Conservation (phyloP, 2,113 vertebrate species). For the Vicugna pacos region DNA sequence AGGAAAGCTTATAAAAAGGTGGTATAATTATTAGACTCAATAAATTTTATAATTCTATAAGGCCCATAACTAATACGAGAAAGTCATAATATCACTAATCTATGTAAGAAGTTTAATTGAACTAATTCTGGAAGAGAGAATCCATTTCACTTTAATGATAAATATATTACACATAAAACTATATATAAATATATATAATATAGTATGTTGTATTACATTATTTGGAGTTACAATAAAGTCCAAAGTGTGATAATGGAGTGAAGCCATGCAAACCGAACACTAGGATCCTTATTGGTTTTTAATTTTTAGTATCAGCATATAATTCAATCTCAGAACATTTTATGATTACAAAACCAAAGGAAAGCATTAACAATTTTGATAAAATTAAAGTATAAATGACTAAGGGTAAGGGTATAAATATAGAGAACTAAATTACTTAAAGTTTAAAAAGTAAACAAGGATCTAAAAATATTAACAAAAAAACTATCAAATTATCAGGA, state of each 20-base stretch:
- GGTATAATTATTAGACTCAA: neutral
- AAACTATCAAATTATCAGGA: neutral
- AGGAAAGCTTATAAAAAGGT: neutral
- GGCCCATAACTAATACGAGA: neutral
- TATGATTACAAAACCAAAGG: slow-evolving; percentile 17
- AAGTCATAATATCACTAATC: neutral
- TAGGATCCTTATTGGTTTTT: neutral
- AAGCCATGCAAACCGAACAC: neutral
- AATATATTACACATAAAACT: neutral
- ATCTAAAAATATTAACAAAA: slow-evolving; percentile 32
- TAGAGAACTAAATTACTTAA: neutral
- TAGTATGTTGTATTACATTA: neutral
- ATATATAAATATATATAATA: neutral
- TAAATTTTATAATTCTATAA: slow-evolving; percentile 25
- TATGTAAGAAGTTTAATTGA: slow-evolving; percentile 34
- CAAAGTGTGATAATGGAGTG: neutral
- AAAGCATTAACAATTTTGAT: slow-evolving; percentile 21
- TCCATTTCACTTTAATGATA: neutral
- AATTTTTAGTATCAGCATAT: slow-evolving; percentile 31
- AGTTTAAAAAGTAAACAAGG: slow-evolving; percentile 30
- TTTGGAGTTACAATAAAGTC: neutral
- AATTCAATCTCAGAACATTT: slow-evolving; percentile 1
- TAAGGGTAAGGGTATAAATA: neutral
- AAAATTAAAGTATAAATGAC: neutral
- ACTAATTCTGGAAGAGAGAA: slow-evolving; percentile 34